These are phyloP conservation scores for Glareola pratincola DNA, from an alignment of 2,113 vertebrate genomes.

Conservation along the genomic window DNA sequence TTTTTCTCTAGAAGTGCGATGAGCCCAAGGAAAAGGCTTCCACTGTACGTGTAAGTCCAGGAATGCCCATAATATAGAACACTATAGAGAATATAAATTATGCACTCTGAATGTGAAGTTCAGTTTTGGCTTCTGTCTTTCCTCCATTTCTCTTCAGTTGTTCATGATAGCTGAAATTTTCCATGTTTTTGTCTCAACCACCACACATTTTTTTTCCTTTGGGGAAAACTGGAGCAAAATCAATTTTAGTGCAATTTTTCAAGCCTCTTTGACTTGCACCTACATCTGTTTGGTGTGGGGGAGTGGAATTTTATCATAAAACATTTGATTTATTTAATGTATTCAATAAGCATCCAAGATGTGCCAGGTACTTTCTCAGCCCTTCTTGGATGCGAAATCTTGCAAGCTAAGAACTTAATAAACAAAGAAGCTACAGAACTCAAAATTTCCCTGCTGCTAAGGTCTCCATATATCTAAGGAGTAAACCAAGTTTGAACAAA, in stretches of 20 bases:
- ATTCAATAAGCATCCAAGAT: slow-evolving; percentile 60
- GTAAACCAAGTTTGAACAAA: background rate
- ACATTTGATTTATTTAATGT: slow-evolving; percentile 64
- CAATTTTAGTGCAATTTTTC: slow-evolving; percentile 47
- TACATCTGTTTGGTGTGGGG: slow-evolving; percentile 59
- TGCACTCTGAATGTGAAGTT: background rate
- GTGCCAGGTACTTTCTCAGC: slow-evolving; percentile 66
- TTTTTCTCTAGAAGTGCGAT: background rate
- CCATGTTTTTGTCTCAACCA: slow-evolving; percentile 38
- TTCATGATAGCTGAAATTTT: slow-evolving; percentile 39
- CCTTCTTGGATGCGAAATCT: slow-evolving; percentile 57
- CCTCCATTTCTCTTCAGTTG: slow-evolving; percentile 12
- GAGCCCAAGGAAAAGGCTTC: background rate
- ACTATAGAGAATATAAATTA: background rate
- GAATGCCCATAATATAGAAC: background rate
- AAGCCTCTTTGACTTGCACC: slow-evolving; percentile 40
- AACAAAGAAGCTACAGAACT: slow-evolving; percentile 43
- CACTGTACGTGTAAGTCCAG: background rate
- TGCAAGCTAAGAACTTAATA: slow-evolving; percentile 53
- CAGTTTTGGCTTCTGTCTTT: slow-evolving; percentile 31
- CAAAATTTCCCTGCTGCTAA: background rate
- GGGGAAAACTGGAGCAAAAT: slow-evolving; percentile 65
- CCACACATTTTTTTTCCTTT: slow-evolving; percentile 41
- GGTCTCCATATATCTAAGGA: background rate
- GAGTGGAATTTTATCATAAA: slow-evolving; percentile 62